Conservation (phyloP, 2,888 invertebrate species). For the Rosalia funebris region DNA sequence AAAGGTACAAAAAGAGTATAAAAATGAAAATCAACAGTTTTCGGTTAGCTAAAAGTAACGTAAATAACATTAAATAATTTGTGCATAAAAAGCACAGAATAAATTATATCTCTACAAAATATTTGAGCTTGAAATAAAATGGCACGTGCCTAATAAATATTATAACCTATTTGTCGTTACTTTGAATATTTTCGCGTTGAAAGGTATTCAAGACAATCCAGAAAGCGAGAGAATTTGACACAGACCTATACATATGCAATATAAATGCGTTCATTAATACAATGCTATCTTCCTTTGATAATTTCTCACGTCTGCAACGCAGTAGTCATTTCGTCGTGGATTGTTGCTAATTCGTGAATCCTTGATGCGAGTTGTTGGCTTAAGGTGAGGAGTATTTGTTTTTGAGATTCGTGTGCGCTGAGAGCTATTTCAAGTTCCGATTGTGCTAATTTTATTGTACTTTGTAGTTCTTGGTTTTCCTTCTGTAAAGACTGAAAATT, state of each 20-base stretch:
- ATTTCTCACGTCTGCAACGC: conserved; percentile 75
- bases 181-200: conserved; percentile 1
- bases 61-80: conserved; percentile 11
- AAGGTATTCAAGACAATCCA: conserved; percentile 23
- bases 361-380: conserved; percentile 85
- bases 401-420: conserved; percentile 83
- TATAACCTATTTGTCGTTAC: conserved; percentile 4
- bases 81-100: conserved; percentile 3
- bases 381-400: conserved; percentile 81
- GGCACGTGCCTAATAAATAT: conserved; percentile 27
- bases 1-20: conserved; percentile 3
- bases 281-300: conserved; percentile 33
- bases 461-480: conserved; percentile 73
- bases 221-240: conserved; percentile 33
- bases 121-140: conserved; percentile 29
- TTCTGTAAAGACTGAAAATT: conserved; percentile 68
- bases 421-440: conserved; percentile 82
- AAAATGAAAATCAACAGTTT: conserved; percentile 1
- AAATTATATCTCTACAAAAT: conserved; percentile 19
- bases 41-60: not conserved
- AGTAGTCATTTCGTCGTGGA: conserved; percentile 86
- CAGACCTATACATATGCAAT: conserved; percentile 48
- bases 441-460: conserved; percentile 79
- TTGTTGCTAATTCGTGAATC: conserved; percentile 81
- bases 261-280: conserved; percentile 43